Evolutionary conservation across 1,140 invertebrate species (phyloP), one percentile per base, ranked within the genome.

Genomic region (Heterodera schachtii): DNA sequence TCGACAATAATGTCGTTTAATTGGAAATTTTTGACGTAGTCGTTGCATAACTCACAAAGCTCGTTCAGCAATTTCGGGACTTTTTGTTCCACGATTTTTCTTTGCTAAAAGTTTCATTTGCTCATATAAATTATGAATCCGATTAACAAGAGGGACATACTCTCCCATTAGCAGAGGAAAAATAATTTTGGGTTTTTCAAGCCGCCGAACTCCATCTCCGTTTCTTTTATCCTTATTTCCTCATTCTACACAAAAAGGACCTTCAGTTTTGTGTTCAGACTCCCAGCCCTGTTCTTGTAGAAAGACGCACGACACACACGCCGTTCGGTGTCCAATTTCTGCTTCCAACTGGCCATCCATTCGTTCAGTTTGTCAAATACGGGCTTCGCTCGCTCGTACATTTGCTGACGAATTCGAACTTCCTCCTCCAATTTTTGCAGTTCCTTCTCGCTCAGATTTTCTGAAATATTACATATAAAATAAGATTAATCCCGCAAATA

Each of bases 261-360:
- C 57, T 77, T 69, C n/a, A 81, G 75, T n/a, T 57, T 78, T 6
- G 64, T 49, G 77, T 43, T 69, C 16, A 81, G 44, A 44, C 46
- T 69, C 11, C 80, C 80, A 8, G 64, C 80, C 16, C 80, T 70
- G 52, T 81, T 81, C 41, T 79, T 81, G 21, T 81, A 81, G 21
- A 81, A 81, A 9, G 80, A 81, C 7, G 80, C 80, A 46, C 80
- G 80, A 19, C 80, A 81, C 3, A 74, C 80, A 16, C 73, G 71
- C 8, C 73, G 41, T 41, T 81, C 80, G 21, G 73, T 49, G n/a
- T 77, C 75, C 43, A 81, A 46, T 31, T 81, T 81, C 49, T 79
- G 73, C 31, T 79, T 81, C 80, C 80, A 81, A 9, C 21, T 43
- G 5, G 46, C 69, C 60, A 77, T 79, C 80, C 80, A 81, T 76